These are phyloP conservation scores for Rhyacophila brunnea DNA, from an alignment of 1,140 invertebrate genomes.

Conservation along the genomic window DNA sequence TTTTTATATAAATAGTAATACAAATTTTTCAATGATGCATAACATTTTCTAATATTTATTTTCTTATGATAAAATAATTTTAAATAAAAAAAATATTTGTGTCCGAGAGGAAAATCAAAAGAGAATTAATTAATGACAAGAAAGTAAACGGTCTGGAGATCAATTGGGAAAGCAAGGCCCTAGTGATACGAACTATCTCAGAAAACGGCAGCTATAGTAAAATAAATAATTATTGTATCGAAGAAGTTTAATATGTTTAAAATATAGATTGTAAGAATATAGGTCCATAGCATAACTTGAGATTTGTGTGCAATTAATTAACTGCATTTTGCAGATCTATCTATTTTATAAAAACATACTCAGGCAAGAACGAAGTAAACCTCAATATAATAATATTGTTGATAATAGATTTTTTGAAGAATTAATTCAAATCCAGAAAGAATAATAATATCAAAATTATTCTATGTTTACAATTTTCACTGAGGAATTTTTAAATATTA, in stretches of 20 bases:
- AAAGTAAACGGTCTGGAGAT: slow-evolving; percentile 2
- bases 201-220: slow-evolving; percentile 32
- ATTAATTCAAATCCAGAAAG: too few species aligned
- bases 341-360: too few species aligned
- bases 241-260: slow-evolving; percentile 10
- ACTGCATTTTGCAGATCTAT: too few species aligned
- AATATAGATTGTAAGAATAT: slow-evolving; percentile 9
- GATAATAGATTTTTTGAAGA: too few species aligned
- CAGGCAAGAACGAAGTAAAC: too few species aligned
- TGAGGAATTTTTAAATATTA: too few species aligned
- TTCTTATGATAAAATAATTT: slow-evolving; percentile 20
- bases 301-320: too few species aligned
- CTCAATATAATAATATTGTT: too few species aligned
- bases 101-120: slow-evolving; percentile 19
- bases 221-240: slow-evolving; percentile 10
- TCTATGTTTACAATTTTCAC: too few species aligned
- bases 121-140: slow-evolving; percentile 13
- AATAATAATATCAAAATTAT: too few species aligned
- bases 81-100: slow-evolving; percentile 12
- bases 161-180: slow-evolving; percentile 5
- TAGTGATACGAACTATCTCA: slow-evolving; percentile 25
- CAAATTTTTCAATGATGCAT: slow-evolving; percentile 9
- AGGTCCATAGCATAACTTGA: slow-evolving; percentile 5
- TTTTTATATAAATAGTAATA: too few species aligned
- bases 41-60: slow-evolving; percentile 27